Conservation (phyloP, 2,113 vertebrate genomes). For the Indicator maculatus region DNA sequence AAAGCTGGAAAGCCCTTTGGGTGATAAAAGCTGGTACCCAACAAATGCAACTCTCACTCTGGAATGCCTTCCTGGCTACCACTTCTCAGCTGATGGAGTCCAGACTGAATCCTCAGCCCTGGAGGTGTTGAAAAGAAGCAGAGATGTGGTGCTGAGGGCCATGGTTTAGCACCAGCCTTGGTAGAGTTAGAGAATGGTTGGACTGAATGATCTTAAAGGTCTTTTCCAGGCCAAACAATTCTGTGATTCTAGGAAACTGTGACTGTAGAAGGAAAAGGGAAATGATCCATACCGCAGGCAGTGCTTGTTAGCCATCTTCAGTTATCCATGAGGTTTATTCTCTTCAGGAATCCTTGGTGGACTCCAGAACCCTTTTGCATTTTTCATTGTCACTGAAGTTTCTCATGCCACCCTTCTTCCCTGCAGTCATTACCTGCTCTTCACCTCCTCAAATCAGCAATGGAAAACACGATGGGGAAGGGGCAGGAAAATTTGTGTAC, state of each 20-base stretch:
- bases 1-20: background rate
- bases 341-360: background rate
- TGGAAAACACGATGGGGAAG: constrained; percentile 27
- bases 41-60: background rate
- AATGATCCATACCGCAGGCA: background rate
- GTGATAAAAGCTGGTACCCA: background rate
- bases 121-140: no score
- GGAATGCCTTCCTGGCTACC: background rate
- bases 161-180: no score
- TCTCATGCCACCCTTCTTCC: background rate
- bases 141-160: no score
- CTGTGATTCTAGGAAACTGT: background rate
- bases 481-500: background rate
- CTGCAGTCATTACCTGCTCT: constrained; percentile 48
- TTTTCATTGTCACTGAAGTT: background rate
- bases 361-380: background rate
- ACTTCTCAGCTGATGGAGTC: background rate
- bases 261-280: background rate
- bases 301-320: accelerated
- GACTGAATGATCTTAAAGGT: no score
- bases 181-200: no score
- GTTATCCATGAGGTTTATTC: accelerated
- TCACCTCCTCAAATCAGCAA: constrained; percentile 52
- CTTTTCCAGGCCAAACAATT: no score
- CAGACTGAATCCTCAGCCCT: background rate